A percentile compares a stretch with the other conserved stretches of the same genome.
Evolutionary conservation across 2,888 invertebrate genomes (phyloP).

Genomic region (Charanyca ferruginea): DNA sequence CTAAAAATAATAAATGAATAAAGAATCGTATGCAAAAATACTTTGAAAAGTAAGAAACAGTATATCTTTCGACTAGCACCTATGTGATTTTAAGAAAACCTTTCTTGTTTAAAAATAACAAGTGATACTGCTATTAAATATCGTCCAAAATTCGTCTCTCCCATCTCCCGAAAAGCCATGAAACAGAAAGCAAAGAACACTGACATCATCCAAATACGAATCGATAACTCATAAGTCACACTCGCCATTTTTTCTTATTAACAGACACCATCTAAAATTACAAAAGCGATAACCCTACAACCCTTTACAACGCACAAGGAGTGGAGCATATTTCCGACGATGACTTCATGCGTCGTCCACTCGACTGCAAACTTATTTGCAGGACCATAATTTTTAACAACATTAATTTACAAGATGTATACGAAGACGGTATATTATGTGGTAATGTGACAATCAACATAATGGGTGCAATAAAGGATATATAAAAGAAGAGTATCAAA

Average conservation of each 20-base stretch:
- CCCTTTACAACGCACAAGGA: conserved; percentile 54
- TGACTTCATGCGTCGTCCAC: conserved; percentile 84
- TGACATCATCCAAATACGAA: conserved; percentile 24
- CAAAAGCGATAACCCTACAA: conserved; percentile 60
- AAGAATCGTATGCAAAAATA: no score
- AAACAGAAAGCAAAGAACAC: conserved; percentile 2
- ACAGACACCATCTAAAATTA: conserved; percentile 37
- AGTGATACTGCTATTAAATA: no score
- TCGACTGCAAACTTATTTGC: conserved; percentile 75
- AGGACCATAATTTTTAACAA: conserved; percentile 71
- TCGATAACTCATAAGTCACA: conserved; percentile 28
- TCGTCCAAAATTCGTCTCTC: background rate
- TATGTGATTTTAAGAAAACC: background rate
- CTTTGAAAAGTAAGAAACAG: background rate
- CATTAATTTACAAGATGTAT: conserved; percentile 56
- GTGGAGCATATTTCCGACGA: conserved; percentile 66
- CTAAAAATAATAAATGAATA: no score
- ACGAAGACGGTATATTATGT: conserved; percentile 13
- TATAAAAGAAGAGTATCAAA: background rate
- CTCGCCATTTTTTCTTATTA: conserved; percentile 39
- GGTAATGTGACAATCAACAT: conserved; percentile 38
- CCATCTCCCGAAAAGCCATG: background rate
- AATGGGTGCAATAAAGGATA: conserved; percentile 20
- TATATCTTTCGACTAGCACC: background rate
- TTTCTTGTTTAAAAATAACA: background rate